phyloP scores from a whole-genome alignment of 2,888 invertebrate species.

The Pterostichus madidus region DNA sequence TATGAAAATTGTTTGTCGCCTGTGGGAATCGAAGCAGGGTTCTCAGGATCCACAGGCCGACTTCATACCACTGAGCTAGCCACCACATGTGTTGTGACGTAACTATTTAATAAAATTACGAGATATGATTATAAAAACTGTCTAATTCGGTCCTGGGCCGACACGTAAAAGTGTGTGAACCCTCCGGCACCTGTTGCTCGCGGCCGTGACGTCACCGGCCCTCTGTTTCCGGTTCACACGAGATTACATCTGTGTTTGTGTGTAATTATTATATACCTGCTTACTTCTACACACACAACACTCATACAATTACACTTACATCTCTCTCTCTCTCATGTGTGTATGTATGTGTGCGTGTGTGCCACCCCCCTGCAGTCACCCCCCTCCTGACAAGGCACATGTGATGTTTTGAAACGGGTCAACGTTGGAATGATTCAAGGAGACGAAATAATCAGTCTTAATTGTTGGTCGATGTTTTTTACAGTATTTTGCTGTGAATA shows the following conservation, averaged over 20 bases:
- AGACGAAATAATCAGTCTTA: neutral
- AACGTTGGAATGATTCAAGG: conserved; percentile 14
- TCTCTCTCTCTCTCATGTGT: neutral
- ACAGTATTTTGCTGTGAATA: neutral
- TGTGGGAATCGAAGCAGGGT: too few species aligned
- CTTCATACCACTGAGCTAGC: too few species aligned
- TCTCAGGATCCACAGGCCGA: too few species aligned
- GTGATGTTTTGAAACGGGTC: conserved; percentile 13
- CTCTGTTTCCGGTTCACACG: conserved; percentile 76
- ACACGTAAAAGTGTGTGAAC: conserved; percentile 62
- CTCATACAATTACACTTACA: neutral
- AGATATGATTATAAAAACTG: too few species aligned
- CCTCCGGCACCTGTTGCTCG: conserved; percentile 74
- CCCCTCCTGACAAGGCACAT: conserved; percentile 6
- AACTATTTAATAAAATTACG: too few species aligned
- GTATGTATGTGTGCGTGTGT: neutral
- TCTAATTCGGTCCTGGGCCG: neutral
- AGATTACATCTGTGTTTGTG: conserved; percentile 74
- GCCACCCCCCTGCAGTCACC: neutral
- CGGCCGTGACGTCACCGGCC: conserved; percentile 75
- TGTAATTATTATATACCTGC: conserved; percentile 58
- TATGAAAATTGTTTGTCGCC: too few species aligned
- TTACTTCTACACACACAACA: conserved; percentile 25
- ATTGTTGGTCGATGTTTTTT: neutral
- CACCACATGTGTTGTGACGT: too few species aligned